Evolutionary conservation across 2,113 vertebrate species (phyloP).

Genomic region (Turdus rufiventris): DNA sequence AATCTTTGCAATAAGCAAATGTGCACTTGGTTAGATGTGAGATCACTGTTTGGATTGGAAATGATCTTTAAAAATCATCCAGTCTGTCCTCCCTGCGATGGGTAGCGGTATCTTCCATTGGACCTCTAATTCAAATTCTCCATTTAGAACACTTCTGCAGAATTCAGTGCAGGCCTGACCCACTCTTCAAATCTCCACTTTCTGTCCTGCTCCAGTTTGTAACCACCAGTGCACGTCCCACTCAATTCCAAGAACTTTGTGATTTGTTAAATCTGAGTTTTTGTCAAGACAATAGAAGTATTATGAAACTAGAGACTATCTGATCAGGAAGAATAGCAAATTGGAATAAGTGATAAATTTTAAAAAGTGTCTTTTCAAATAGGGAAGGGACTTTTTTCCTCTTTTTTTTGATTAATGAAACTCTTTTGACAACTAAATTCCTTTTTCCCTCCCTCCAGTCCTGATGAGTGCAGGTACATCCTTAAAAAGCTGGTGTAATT

Average conservation of each 20-base stretch:
- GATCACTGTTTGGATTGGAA: not conserved
- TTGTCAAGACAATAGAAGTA: not conserved
- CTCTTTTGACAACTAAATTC: not conserved
- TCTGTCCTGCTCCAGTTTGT: not conserved
- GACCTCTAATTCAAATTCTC: not conserved
- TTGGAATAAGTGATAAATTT: not conserved
- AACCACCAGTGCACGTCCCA: not conserved
- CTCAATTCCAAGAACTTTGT: not conserved
- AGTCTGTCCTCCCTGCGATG: accelerated
- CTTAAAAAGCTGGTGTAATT: not conserved
- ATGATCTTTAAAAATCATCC: not conserved
- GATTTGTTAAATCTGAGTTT: not conserved
- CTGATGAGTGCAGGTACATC: not conserved
- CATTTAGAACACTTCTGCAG: not conserved
- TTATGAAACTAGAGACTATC: not conserved
- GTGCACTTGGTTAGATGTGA: not conserved
- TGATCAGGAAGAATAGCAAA: not conserved
- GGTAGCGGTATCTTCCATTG: not conserved
- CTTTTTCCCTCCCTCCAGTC: not conserved
- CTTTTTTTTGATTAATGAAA: not conserved
- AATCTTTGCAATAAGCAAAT: not conserved
- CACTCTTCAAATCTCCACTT: not conserved
- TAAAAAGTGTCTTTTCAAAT: not conserved
- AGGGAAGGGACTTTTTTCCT: not conserved
- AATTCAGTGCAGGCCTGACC: not conserved